Base-by-base conservation (phyloP, 2,888 invertebrate genomes). In the Eupithecia insigniata region DNA sequence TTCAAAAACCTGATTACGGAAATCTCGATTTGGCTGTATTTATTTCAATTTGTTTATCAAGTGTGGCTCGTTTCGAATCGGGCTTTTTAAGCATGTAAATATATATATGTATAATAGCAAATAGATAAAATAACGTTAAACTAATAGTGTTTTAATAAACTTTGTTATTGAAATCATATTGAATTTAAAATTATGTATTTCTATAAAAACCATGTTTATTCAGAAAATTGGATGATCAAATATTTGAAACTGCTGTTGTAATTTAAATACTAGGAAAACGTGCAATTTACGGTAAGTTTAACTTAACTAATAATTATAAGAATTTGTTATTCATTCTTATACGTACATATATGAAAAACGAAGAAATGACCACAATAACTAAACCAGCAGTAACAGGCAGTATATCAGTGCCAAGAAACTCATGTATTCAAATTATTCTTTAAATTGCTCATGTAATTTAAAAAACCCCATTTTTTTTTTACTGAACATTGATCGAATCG, bases 1-100 rank as follows among this genome's bases (percentile, higher is more conserved):
- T 26, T 80, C 75, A 60, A 70, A 64, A 74, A 66, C 72, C 73
- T 12, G 61, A 66, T 66, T 30, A 28, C 16, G 43, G 66, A 26
- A 32, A 2, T 16, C 7, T 62, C 43, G 30, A 66, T 72, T 62
- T 26, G 69, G 69, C 55, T 67, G 39, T 10, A 46, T 26, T 46
- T 28, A n/a, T 16, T 16, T 60, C 18, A 30, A 22, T 18, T 18
- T 28, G 30, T 60, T 60, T 30, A 30, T 18, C 7, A 26, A 10
- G 14, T 8, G 30, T 16, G 28, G 26, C 28, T 58, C n/a, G 28
- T 16, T 28, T 58, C 18, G 16, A 58, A 2, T 6, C 1, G 6
- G 6, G 7, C 6, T 58, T 60, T 28, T 14, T 16, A 16, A 22
- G 22, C 51, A n/a, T 10, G 51, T 22, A 8, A n/a, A n/a, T n/a